A percentile compares a stretch with the other conserved stretches of the same genome.
Evolutionary conservation across 2,888 invertebrate genomes (phyloP).

Genomic region (Nasonia oneida): DNA sequence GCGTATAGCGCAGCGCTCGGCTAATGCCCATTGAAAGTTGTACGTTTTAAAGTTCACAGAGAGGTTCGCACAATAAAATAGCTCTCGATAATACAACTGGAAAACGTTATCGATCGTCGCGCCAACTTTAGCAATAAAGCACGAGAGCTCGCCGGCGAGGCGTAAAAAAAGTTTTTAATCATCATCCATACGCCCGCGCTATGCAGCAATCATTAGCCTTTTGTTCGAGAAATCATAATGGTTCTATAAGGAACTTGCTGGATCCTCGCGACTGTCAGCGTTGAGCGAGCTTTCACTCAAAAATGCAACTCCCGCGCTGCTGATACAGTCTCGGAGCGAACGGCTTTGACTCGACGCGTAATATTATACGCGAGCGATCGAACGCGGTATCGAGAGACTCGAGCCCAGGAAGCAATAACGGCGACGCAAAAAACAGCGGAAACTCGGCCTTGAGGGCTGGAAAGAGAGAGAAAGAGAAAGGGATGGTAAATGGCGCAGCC

Average conservation of each 20-base stretch:
- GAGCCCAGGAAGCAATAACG: neutral
- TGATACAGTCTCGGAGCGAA: neutral
- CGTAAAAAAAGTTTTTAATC: neutral
- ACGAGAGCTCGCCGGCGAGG: neutral
- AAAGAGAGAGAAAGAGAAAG: neutral
- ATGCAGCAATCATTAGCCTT: neutral
- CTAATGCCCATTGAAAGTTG: neutral
- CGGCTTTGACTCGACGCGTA: neutral
- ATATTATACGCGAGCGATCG: neutral
- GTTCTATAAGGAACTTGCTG: neutral
- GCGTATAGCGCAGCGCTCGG: neutral
- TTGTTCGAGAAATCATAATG: neutral
- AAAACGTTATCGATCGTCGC: neutral
- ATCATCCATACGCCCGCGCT: neutral
- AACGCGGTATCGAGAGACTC: neutral
- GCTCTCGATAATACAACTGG: neutral
- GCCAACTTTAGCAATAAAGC: neutral
- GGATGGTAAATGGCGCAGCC: conserved; percentile 7
- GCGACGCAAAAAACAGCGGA: neutral
- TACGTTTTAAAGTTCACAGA: neutral
- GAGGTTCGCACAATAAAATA: neutral
- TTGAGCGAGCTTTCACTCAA: neutral
- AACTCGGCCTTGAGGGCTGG: neutral
- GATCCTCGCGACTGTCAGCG: neutral
- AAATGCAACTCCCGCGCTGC: neutral